Evolutionary conservation across 2,888 invertebrate genomes (phyloP), one percentile per base, ranked within the genome.

Genomic region (Synanthedon andrenaeformis): DNA sequence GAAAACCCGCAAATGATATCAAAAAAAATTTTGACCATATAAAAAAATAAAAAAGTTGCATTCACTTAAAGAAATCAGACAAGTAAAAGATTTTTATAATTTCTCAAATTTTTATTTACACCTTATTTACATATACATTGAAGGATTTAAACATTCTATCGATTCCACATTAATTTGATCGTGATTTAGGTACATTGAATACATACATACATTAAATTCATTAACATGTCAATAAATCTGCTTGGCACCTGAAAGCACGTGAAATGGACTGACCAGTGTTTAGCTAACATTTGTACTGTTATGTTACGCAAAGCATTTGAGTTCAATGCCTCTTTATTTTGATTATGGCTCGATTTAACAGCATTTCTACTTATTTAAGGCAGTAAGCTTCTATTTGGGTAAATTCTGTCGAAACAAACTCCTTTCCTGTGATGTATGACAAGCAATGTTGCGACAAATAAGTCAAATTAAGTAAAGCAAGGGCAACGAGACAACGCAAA

Each of bases 31-130:
- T 35, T 23, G 5, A 23, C 23, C 23, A 23, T 23, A 23, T 23
- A 23, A 23, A 23, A 23, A 23, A 23, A 23, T 4, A 3, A 19
- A 19, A 19, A 19, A 19, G 3, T 19, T 28, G 8, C 28, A 28
- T 28, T 28, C 1, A 28, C 8, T 6, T 51, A 19, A 28, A n/a
- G 41, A 45, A 14, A 41, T 41, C 6, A 42, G 17, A 23, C 3
- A 53, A 55, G 63, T 62, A 58, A 51, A 64, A 60, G 63, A 49
- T 51, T 3, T n/a, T 57, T 55, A 54, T 62, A 59, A 52, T 65
- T 64, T 68, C 56, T 67, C 62, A 73, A 69, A 74, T 64, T 72
- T 82, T 77, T 82, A 83, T 83, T 82, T 82, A 82, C 76, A 81
- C 70, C 72, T 62, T 76, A 80, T 79, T 74, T 79, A 80, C 81